Evolutionary conservation across 2,797 vertebrate genomes (phyloP).

Genomic region (Myripristis murdjan): DNA sequence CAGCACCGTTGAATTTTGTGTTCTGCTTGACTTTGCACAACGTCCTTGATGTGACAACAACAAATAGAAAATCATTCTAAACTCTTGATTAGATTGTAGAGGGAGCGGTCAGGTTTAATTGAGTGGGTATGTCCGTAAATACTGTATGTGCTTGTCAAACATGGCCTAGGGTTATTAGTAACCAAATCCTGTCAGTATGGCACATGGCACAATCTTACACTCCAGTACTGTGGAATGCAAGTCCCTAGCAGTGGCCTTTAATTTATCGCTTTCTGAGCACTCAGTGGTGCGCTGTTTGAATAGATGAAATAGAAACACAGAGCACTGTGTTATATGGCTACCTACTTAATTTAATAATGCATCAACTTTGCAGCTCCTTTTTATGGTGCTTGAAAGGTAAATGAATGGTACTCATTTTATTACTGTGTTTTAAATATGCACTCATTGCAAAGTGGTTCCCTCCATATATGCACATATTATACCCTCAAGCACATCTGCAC

Average conservation of each 20-base stretch:
- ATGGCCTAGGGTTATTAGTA: conserved; percentile 53
- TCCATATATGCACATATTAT: background rate
- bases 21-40: conserved; percentile 63
- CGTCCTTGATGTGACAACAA: conserved; percentile 47
- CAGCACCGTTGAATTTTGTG: conserved; percentile 52
- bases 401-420: conserved; percentile 38
- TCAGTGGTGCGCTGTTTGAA: conserved; percentile 63
- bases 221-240: conserved; percentile 49
- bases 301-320: conserved; percentile 58
- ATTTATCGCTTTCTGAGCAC: conserved; percentile 77
- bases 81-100: conserved; percentile 33
- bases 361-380: conserved; percentile 10
- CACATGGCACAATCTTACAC: conserved; percentile 27
- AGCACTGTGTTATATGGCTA: conserved; percentile 30
- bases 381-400: conserved; percentile 41
- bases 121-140: conserved; percentile 17
- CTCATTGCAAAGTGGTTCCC: background rate
- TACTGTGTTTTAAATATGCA: conserved; percentile 28
- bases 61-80: conserved; percentile 28
- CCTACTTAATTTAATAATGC: conserved; percentile 49
- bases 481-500: background rate
- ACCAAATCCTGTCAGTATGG: conserved; percentile 41
- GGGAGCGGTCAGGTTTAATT: conserved; percentile 1
- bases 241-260: conserved; percentile 60
- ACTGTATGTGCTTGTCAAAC: conserved; percentile 38